Conservation (phyloP, 92 coral and sea anemone genomes). For the Palythoa caribaeorum region DNA sequence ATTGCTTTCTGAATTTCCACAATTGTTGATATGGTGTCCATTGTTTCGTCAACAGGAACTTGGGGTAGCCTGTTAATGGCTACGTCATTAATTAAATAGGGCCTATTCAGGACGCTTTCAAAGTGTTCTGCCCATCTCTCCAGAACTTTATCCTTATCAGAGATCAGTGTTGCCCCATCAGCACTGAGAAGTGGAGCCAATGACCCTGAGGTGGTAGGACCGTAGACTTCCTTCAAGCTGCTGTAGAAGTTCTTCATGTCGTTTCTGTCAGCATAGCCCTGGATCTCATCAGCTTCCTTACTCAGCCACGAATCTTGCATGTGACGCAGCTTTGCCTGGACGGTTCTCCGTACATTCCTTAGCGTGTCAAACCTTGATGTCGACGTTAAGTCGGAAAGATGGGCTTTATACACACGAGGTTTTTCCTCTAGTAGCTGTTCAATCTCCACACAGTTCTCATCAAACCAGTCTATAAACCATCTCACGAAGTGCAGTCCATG, state of each 20-base stretch:
- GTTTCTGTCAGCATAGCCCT: no score
- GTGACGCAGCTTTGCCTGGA: background rate
- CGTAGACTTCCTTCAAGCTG: slow-evolving; percentile 15
- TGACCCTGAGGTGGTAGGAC: no score
- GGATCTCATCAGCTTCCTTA: slow-evolving; percentile 53
- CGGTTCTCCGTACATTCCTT: no score
- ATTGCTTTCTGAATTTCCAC: slow-evolving; percentile 4
- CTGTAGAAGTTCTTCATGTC: slow-evolving; percentile 50
- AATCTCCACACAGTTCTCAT: background rate
- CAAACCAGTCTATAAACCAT: background rate
- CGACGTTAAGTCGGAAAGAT: background rate
- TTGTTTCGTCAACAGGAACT: background rate
- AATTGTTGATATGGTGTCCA: background rate
- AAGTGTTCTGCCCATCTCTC: no score
- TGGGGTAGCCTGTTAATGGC: slow-evolving; percentile 22
- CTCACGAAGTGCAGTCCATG: background rate
- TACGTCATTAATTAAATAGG: background rate
- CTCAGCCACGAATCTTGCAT: slow-evolving; percentile 42
- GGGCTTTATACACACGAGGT: no score
- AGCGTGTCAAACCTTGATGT: background rate
- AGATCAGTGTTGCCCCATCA: no score
- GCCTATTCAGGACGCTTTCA: no score
- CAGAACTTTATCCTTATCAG: no score
- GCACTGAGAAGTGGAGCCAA: no score
- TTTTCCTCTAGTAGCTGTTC: no score